phyloP scores from a whole-genome alignment of 2,888 invertebrate genomes.

The Andrena fulva region DNA sequence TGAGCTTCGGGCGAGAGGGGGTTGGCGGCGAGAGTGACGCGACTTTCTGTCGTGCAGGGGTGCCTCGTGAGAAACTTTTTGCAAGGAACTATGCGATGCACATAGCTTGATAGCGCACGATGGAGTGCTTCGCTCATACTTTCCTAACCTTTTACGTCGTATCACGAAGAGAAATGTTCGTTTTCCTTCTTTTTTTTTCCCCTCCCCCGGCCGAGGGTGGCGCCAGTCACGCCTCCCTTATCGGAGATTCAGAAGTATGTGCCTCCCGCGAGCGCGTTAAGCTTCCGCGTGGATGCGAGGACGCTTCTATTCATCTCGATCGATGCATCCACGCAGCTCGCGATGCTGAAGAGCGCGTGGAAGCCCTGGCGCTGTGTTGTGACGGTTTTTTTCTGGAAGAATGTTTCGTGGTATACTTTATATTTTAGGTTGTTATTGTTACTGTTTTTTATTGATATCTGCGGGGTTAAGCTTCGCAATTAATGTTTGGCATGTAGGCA shows the following conservation, averaged over 20 bases:
- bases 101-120: slow-evolving; percentile 61
- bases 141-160: slow-evolving; percentile 70
- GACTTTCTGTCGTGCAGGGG: slow-evolving; percentile 16
- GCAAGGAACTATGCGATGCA: slow-evolving; percentile 55
- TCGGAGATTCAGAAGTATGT: slow-evolving; percentile 27
- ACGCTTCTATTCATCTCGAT: slow-evolving; percentile 8
- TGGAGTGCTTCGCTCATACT: slow-evolving; percentile 68
- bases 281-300: slow-evolving; percentile 5
- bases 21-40: slow-evolving; percentile 6
- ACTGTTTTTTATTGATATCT: too few species aligned
- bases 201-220: not conserved
- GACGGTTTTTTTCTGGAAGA: not conserved
- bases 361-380: not conserved
- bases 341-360: not conserved
- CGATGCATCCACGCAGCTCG: not conserved
- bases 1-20: slow-evolving; percentile 1
- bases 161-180: slow-evolving; percentile 71
- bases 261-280: slow-evolving; percentile 21
- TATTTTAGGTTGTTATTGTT: too few species aligned
- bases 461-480: too few species aligned
- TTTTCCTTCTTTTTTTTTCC: slow-evolving; percentile 19
- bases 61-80: slow-evolving; percentile 59
- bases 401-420: too few species aligned
- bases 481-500: too few species aligned
- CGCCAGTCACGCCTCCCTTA: slow-evolving; percentile 27